Percentiles rank a stretch among this genome's conserved stretches.
Conservation (phyloP, 1,140 invertebrate species). For the Zophobas morio region DNA sequence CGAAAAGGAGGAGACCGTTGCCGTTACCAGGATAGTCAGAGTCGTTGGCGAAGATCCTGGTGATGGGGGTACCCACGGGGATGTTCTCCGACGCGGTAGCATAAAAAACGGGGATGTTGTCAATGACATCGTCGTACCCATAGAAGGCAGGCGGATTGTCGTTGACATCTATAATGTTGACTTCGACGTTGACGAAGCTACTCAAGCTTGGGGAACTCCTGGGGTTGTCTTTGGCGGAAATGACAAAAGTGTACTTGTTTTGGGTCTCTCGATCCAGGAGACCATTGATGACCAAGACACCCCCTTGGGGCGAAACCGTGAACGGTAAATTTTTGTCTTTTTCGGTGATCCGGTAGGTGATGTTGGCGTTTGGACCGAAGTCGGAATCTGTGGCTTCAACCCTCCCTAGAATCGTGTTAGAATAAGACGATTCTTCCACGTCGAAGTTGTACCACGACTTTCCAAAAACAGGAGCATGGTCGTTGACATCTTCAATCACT, state of each 20-base stretch:
- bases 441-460: slow-evolving; percentile 88
- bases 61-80: slow-evolving; percentile 78
- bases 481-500: slow-evolving; percentile 85
- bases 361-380: slow-evolving; percentile 81
- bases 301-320: slow-evolving; percentile 79
- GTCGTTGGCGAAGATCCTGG: slow-evolving; percentile 86
- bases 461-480: slow-evolving; percentile 87
- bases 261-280: slow-evolving; percentile 84
- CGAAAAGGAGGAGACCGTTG: slow-evolving; percentile 84
- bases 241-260: slow-evolving; percentile 80
- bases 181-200: slow-evolving; percentile 81
- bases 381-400: slow-evolving; percentile 85
- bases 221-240: slow-evolving; percentile 84
- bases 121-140: slow-evolving; percentile 75
- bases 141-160: slow-evolving; percentile 83
- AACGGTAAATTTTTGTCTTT: slow-evolving; percentile 78
- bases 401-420: slow-evolving; percentile 79
- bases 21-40: slow-evolving; percentile 87
- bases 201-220: slow-evolving; percentile 72
- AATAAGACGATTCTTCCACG: slow-evolving; percentile 83
- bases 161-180: slow-evolving; percentile 86
- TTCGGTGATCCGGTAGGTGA: slow-evolving; percentile 80
- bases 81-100: slow-evolving; percentile 79
- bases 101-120: slow-evolving; percentile 78
- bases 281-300: slow-evolving; percentile 82